phyloP scores from a whole-genome alignment of 1,140 invertebrate genomes.

The Zaprionus nigranus region DNA sequence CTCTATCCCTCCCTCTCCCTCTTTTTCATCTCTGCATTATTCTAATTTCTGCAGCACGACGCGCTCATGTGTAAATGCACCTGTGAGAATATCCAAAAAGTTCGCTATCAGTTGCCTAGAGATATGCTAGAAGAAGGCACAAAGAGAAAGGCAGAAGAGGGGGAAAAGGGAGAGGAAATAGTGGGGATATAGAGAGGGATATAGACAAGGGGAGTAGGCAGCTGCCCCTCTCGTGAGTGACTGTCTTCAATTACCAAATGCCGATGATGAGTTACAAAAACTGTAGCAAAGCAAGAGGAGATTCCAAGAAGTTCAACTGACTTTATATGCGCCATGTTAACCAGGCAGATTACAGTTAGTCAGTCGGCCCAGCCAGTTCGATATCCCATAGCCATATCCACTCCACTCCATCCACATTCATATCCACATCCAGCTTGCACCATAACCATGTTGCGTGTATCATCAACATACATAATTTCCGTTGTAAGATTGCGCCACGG shows the following conservation, averaged over 20 bases:
- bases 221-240: background rate
- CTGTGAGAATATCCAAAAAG: conserved; percentile 68
- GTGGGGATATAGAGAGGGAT: conserved; percentile 2
- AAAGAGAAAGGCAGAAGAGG: no score
- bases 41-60: conserved; percentile 33
- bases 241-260: conserved; percentile 68
- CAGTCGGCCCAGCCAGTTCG: background rate
- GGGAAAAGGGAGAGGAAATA: no score
- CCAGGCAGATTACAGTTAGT: no score
- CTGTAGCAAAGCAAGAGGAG: background rate
- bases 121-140: no score
- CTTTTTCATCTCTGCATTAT: conserved; percentile 25
- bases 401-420: conserved; percentile 23
- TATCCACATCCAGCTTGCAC: conserved; percentile 37
- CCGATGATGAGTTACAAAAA: conserved; percentile 51
- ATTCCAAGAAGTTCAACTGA: conserved; percentile 24
- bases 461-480: conserved; percentile 77
- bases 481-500: conserved; percentile 44
- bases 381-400: conserved; percentile 27
- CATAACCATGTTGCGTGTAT: conserved; percentile 31
- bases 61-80: conserved; percentile 77
- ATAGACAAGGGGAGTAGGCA: background rate
- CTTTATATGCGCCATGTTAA: no score
- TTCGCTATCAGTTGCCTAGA: conserved; percentile 53
- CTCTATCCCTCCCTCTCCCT: background rate